phyloP scores from a whole-genome alignment of 2,888 invertebrate genomes.

The Falcaria lacertinaria region DNA sequence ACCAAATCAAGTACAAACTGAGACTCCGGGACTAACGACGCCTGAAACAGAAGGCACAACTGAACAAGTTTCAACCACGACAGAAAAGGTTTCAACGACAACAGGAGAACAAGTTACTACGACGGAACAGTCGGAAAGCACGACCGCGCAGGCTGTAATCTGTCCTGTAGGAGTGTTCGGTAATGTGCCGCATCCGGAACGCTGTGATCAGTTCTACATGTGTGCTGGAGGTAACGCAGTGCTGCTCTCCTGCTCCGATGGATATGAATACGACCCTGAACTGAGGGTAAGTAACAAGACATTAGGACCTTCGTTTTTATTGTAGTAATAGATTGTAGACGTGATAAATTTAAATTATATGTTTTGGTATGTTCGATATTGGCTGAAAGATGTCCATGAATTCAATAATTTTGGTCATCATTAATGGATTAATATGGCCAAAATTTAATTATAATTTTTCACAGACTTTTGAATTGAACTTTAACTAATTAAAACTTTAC shows the following conservation, averaged over 20 bases:
- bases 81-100: not conserved
- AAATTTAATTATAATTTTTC: too few species aligned
- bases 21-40: too few species aligned
- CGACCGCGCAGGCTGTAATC: not conserved
- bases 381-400: too few species aligned
- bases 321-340: too few species aligned
- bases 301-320: too few species aligned
- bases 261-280: constrained; percentile 25
- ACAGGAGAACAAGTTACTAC: not conserved
- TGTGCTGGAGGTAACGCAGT: constrained; percentile 18
- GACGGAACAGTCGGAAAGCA: not conserved
- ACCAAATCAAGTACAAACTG: too few species aligned
- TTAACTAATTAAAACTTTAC: not conserved
- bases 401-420: too few species aligned
- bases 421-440: too few species aligned
- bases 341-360: too few species aligned
- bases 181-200: constrained; percentile 5
- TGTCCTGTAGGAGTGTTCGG: not conserved
- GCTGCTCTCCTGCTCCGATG: constrained; percentile 20
- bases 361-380: too few species aligned
- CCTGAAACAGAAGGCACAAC: not conserved
- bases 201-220: constrained; percentile 18
- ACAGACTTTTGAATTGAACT: too few species aligned
- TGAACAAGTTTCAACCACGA: not conserved
- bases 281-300: constrained; percentile 18